phyloP scores from a whole-genome alignment of 2,113 vertebrate species.

The Lepus timidus region DNA sequence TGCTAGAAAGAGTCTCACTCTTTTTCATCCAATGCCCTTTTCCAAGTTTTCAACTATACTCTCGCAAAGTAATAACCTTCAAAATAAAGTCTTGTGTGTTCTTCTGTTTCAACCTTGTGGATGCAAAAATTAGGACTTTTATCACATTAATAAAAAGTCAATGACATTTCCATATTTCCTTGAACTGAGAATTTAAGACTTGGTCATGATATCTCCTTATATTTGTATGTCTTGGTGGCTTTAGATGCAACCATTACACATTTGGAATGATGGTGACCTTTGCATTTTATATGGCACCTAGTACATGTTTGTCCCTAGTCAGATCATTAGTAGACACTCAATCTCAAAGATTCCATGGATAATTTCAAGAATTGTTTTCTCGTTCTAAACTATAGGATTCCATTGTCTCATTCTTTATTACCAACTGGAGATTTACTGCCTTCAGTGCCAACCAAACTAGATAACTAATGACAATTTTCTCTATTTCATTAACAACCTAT shows the following conservation, averaged over 20 bases:
- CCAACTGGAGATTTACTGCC: background rate
- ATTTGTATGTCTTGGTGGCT: background rate
- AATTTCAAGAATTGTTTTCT: conserved; percentile 23
- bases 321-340: background rate
- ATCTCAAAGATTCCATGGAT: background rate
- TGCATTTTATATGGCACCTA: background rate
- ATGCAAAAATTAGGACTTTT: conserved; percentile 2
- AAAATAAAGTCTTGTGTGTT: background rate
- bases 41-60: conserved; percentile 20
- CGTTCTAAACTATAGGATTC: background rate
- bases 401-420: background rate
- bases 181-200: background rate
- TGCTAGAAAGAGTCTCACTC: background rate
- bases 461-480: background rate
- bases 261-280: background rate
- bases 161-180: background rate
- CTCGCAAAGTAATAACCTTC: background rate
- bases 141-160: background rate
- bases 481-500: background rate
- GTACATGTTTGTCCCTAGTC: background rate
- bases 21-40: background rate
- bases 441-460: background rate
- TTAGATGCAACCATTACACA: conserved; percentile 10
- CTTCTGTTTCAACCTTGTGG: background rate
- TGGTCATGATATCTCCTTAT: background rate